Conservation (phyloP, 1,140 invertebrate genomes). For the Zaprionus ghesquierei region DNA sequence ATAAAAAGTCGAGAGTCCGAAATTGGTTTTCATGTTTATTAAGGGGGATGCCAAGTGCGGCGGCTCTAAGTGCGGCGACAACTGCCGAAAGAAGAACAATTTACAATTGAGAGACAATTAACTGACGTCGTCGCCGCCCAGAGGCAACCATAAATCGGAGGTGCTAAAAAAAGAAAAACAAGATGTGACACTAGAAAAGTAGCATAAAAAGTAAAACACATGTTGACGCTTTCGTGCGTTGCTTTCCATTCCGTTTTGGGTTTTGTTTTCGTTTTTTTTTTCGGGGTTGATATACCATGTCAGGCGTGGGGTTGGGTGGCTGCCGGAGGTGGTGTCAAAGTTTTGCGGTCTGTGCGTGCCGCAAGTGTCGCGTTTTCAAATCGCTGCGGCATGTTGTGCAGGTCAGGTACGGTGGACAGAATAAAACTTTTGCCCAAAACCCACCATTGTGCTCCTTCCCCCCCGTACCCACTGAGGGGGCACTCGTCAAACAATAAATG, state of each 20-base stretch:
- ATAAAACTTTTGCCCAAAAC: slow-evolving; percentile 28
- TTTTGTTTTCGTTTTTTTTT: slow-evolving; percentile 33
- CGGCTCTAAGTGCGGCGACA: slow-evolving; percentile 55
- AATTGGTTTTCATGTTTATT: slow-evolving; percentile 57
- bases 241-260: too few species aligned
- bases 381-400: slow-evolving; percentile 43
- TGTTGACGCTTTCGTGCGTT: slow-evolving; percentile 38
- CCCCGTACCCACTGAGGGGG: neutral
- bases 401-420: slow-evolving; percentile 48
- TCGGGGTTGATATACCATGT: slow-evolving; percentile 60
- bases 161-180: slow-evolving; percentile 57
- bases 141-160: slow-evolving; percentile 67
- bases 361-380: slow-evolving; percentile 51
- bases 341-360: slow-evolving; percentile 45
- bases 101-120: slow-evolving; percentile 68
- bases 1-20: slow-evolving; percentile 47
- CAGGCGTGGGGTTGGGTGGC: neutral
- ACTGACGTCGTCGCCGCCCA: slow-evolving; percentile 33
- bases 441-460: neutral
- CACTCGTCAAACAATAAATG: slow-evolving; percentile 59
- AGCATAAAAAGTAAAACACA: slow-evolving; percentile 51
- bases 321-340: slow-evolving; percentile 19
- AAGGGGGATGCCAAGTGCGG: slow-evolving; percentile 21
- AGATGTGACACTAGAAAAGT: slow-evolving; percentile 17
- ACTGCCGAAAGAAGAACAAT: slow-evolving; percentile 62